These are phyloP conservation scores for Aphrophora alni DNA, from an alignment of 2,888 invertebrate genomes.

Conservation along the genomic window DNA sequence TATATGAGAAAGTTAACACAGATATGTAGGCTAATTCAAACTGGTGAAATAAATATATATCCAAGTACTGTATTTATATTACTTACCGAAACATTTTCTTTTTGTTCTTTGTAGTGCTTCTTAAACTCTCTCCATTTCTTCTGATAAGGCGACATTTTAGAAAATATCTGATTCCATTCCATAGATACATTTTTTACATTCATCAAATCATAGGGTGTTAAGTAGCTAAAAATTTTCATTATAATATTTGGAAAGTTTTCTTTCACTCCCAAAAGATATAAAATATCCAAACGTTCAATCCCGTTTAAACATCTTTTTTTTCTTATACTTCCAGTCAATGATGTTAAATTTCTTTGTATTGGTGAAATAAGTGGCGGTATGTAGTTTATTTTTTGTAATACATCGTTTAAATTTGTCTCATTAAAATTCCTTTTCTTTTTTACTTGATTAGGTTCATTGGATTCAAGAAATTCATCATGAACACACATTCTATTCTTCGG, in stretches of 20 bases:
- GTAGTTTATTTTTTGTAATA: neutral
- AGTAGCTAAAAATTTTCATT: slow-evolving; percentile 55
- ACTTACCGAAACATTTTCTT: neutral
- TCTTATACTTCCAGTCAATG: neutral
- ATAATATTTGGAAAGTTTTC: slow-evolving; percentile 55
- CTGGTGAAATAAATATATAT: no score
- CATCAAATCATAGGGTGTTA: slow-evolving; percentile 56
- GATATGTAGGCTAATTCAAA: no score
- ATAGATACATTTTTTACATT: slow-evolving; percentile 57
- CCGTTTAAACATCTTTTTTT: slow-evolving; percentile 45
- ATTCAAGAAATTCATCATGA: neutral
- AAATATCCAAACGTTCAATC: slow-evolving; percentile 54
- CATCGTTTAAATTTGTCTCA: neutral
- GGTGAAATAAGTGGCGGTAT: neutral
- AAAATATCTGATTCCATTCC: slow-evolving; percentile 56
- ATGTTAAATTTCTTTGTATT: neutral
- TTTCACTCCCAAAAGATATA: slow-evolving; percentile 56
- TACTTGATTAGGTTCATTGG: neutral
- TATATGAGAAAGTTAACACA: no score
- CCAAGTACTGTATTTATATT: no score
- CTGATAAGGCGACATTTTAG: slow-evolving; percentile 27
- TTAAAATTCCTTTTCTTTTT: neutral
- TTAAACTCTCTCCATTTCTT: neutral
- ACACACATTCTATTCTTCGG: no score
- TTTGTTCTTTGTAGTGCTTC: neutral